phyloP scores from a whole-genome alignment of 1,140 invertebrate species.

The Hestina assimilis region DNA sequence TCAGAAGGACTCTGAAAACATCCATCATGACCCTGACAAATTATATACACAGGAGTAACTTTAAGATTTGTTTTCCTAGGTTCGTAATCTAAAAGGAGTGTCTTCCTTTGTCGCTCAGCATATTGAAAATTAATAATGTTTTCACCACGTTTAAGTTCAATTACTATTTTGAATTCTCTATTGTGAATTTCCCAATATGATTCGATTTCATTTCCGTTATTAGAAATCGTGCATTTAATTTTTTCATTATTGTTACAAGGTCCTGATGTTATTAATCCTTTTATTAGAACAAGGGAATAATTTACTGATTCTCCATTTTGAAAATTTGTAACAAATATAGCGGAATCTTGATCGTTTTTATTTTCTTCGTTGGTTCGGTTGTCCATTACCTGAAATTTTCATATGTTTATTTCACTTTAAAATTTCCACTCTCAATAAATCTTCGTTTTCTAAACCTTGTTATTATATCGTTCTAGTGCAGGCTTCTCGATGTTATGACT shows the following conservation, averaged over 20 bases:
- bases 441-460: slow-evolving; percentile 25
- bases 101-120: slow-evolving; percentile 50
- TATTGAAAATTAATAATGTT: slow-evolving; percentile 66
- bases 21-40: slow-evolving; percentile 87
- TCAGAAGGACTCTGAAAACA: slow-evolving; percentile 87
- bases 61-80: slow-evolving; percentile 74
- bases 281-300: slow-evolving; percentile 71
- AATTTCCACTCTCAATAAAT: slow-evolving; percentile 7
- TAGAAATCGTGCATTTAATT: slow-evolving; percentile 55
- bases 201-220: slow-evolving; percentile 46
- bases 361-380: slow-evolving; percentile 61
- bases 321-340: slow-evolving; percentile 71
- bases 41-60: slow-evolving; percentile 85
- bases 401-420: slow-evolving; percentile 22
- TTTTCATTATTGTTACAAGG: slow-evolving; percentile 67
- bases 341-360: slow-evolving; percentile 61
- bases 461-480: slow-evolving; percentile 21
- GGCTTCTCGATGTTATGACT: slow-evolving; percentile 25
- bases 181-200: slow-evolving; percentile 68
- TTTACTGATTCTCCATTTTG: slow-evolving; percentile 73
- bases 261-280: slow-evolving; percentile 69
- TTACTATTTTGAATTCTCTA: slow-evolving; percentile 73
- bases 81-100: slow-evolving; percentile 57
- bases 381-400: slow-evolving; percentile 72
- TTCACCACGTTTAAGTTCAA: slow-evolving; percentile 66